Evolutionary conservation across 2,113 vertebrate genomes (phyloP).

Genomic region (Zootoca vivipara): DNA sequence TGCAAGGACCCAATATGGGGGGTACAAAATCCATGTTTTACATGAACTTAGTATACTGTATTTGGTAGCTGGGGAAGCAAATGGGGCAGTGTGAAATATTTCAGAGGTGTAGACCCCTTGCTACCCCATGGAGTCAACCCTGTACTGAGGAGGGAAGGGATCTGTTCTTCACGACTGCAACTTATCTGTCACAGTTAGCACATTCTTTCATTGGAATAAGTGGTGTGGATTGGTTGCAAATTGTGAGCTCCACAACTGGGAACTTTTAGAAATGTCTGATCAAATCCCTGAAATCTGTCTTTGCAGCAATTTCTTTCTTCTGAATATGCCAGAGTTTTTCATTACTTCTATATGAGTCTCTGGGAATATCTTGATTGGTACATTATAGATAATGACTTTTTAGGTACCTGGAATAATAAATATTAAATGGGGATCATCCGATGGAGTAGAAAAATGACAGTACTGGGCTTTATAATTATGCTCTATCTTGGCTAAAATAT

Average conservation of each 20-base stretch:
- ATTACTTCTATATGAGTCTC: background rate
- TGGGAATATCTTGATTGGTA: background rate
- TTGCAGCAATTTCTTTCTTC: background rate
- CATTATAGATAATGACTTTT: background rate
- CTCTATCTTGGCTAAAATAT: background rate
- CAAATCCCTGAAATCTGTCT: background rate
- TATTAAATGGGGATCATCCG: background rate
- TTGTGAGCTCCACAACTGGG: background rate
- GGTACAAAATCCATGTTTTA: too few relatives aligned
- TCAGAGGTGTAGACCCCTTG: too few relatives aligned
- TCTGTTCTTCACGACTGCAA: background rate
- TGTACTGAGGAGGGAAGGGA: background rate
- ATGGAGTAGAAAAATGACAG: background rate
- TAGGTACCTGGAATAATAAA: conserved; percentile 5
- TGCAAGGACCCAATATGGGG: too few relatives aligned
- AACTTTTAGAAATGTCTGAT: background rate
- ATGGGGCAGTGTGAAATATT: background rate
- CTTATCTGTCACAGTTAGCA: background rate
- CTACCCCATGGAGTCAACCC: background rate
- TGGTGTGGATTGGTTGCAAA: background rate
- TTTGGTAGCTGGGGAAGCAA: background rate
- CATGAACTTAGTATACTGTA: background rate
- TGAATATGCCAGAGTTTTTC: background rate
- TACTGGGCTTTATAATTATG: background rate
- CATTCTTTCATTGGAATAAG: background rate